A percentile compares a stretch with the other conserved stretches of the same genome.
Conservation (phyloP, 2,888 invertebrate genomes). For the Hirtodrosophila trivittata region DNA sequence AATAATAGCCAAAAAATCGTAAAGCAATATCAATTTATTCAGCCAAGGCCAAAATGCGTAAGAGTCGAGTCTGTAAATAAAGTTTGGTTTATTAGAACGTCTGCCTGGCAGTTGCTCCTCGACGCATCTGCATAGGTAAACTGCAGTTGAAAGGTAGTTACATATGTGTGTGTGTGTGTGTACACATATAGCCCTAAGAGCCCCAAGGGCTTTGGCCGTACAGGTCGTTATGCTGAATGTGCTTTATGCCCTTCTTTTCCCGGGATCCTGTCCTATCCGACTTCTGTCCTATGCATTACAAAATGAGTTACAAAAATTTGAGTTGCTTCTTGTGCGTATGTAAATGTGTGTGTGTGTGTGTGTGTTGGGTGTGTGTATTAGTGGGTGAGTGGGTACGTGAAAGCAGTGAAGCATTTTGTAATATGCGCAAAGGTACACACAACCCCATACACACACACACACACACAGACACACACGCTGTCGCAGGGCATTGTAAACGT, state of each 20-base stretch:
- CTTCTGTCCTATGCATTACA: constrained; percentile 52
- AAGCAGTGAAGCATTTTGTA: constrained; percentile 60
- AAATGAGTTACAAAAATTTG: constrained; percentile 66
- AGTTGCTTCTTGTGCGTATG: constrained; percentile 58
- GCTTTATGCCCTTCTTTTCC: no score
- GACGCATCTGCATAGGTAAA: constrained; percentile 1
- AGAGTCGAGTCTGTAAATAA: no score
- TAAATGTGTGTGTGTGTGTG: constrained; percentile 1
- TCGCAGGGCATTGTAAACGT: constrained; percentile 51
- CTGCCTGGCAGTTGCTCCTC: background rate
- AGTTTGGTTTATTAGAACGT: no score
- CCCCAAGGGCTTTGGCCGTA: background rate
- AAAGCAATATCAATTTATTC: no score
- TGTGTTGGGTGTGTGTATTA: constrained; percentile 18
- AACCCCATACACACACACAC: constrained; percentile 5
- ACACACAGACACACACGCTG: constrained; percentile 2
- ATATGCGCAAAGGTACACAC: constrained; percentile 52
- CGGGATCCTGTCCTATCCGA: no score
- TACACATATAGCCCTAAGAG: constrained; percentile 5
- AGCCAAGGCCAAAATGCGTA: no score
- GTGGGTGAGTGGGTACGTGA: constrained; percentile 6
- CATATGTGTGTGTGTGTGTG: constrained; percentile 2
- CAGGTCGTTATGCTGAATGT: no score
- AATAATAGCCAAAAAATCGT: no score
- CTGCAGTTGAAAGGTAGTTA: constrained; percentile 6